Evolutionary conservation across 2,888 invertebrate genomes (phyloP).

Genomic region (Xanthorhoe spadicearia): DNA sequence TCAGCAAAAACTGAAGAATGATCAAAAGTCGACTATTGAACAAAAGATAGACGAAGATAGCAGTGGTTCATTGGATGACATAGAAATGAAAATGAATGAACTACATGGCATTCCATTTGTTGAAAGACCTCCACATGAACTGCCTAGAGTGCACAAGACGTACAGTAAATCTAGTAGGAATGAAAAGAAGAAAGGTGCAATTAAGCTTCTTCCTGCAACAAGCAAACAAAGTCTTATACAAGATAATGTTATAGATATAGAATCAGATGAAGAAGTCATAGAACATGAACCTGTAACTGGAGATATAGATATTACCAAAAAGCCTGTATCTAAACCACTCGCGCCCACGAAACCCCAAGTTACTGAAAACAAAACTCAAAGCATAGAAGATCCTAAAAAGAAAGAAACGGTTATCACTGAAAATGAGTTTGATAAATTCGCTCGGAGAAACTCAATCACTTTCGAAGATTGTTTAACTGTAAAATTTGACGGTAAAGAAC

Average conservation of each 20-base stretch:
- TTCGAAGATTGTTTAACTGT: conserved; percentile 75
- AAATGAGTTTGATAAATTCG: conserved; percentile 80
- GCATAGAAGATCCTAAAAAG: conserved; percentile 53
- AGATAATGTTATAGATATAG: conserved; percentile 52
- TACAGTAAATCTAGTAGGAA: conserved; percentile 52
- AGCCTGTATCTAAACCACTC: conserved; percentile 41
- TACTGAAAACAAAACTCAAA: conserved; percentile 31
- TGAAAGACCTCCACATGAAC: conserved; percentile 69
- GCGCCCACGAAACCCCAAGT: conserved; percentile 40
- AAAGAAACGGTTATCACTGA: conserved; percentile 75
- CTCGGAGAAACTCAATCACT: conserved; percentile 73
- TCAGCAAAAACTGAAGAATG: conserved; percentile 46
- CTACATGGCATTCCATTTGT: conserved; percentile 75
- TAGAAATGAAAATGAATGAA: conserved; percentile 81
- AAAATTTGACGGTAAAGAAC: conserved; percentile 66
- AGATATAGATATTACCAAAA: conserved; percentile 53
- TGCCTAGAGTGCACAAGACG: conserved; percentile 58
- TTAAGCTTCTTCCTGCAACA: conserved; percentile 58
- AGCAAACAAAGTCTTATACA: conserved; percentile 50
- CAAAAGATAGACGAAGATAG: conserved; percentile 44
- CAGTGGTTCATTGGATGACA: conserved; percentile 61
- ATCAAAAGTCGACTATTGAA: conserved; percentile 38
- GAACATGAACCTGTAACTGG: conserved; percentile 63
- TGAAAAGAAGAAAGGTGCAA: conserved; percentile 47
- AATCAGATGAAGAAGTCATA: conserved; percentile 64